Evolutionary conservation across 1,140 invertebrate species (phyloP).

Genomic region (Aphaenogaster floridana): DNA sequence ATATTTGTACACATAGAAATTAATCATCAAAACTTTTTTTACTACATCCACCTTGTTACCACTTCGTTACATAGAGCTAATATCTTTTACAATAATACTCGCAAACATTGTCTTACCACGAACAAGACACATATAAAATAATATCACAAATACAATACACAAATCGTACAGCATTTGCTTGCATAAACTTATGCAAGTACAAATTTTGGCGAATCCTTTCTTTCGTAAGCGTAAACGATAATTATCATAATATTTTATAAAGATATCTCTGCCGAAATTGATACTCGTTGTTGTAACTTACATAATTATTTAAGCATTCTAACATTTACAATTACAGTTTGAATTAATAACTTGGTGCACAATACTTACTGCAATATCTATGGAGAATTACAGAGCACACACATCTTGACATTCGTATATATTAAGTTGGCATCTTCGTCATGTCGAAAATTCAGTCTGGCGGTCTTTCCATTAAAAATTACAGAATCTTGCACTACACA

Average conservation of each 20-base stretch:
- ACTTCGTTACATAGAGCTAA: conserved; percentile 11
- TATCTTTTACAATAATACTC: not conserved
- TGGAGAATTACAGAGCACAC: conserved; percentile 72
- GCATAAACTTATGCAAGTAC: not conserved
- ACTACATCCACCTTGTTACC: conserved; percentile 77
- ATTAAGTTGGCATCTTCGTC: conserved; percentile 74
- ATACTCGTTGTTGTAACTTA: conserved; percentile 13
- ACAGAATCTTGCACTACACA: conserved; percentile 77
- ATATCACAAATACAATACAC: conserved; percentile 15
- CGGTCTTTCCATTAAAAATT: conserved; percentile 76
- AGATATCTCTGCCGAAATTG: conserved; percentile 23
- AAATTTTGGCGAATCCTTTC: not conserved
- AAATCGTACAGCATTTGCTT: conserved; percentile 14
- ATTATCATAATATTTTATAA: conserved; percentile 25
- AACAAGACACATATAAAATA: conserved; percentile 17
- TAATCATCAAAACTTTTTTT: conserved; percentile 75
- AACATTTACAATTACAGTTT: conserved; percentile 61
- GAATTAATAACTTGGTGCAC: conserved; percentile 70
- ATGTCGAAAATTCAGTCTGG: conserved; percentile 74
- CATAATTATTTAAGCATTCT: conserved; percentile 33
- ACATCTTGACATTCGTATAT: conserved; percentile 74
- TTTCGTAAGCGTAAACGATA: not conserved
- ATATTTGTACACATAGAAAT: conserved; percentile 48
- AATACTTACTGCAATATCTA: conserved; percentile 75
- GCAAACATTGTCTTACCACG: not conserved